phyloP scores from a whole-genome alignment of 2,888 invertebrate species.

The Gandaritis pyraliata region DNA sequence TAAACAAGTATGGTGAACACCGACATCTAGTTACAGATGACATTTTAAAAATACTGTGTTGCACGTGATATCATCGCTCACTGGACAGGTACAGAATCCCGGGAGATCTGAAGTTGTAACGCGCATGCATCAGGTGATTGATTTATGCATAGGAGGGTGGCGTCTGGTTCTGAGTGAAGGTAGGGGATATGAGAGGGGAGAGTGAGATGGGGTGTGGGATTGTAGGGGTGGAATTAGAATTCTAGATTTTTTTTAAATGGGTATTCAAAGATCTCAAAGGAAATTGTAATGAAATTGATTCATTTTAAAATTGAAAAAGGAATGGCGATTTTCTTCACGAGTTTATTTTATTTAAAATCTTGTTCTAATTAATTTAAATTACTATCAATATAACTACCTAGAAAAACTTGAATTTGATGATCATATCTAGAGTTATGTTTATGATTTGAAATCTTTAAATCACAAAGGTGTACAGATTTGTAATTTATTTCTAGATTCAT shows the following conservation, averaged over 20 bases:
- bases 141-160: constrained; percentile 44
- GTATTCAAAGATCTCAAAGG: no score
- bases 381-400: no score
- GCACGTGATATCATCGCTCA: constrained; percentile 6
- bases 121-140: constrained; percentile 55
- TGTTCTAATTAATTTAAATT: no score
- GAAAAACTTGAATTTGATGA: no score
- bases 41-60: constrained; percentile 2
- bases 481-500: background rate
- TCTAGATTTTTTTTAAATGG: background rate
- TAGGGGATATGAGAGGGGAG: background rate
- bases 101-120: constrained; percentile 32
- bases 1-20: constrained; percentile 14
- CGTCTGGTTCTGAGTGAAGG: constrained; percentile 7
- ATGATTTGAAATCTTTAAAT: no score
- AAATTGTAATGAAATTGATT: no score
- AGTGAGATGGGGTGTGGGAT: background rate
- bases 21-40: constrained; percentile 4
- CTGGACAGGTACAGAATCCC: constrained; percentile 13
- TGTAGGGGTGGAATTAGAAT: background rate
- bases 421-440: no score
- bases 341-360: no score
- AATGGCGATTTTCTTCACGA: no score
- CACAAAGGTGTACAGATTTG: no score
- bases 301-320: no score